Evolutionary conservation across 2,113 vertebrate species (phyloP).

Genomic region (Drymodes brunneopygia): DNA sequence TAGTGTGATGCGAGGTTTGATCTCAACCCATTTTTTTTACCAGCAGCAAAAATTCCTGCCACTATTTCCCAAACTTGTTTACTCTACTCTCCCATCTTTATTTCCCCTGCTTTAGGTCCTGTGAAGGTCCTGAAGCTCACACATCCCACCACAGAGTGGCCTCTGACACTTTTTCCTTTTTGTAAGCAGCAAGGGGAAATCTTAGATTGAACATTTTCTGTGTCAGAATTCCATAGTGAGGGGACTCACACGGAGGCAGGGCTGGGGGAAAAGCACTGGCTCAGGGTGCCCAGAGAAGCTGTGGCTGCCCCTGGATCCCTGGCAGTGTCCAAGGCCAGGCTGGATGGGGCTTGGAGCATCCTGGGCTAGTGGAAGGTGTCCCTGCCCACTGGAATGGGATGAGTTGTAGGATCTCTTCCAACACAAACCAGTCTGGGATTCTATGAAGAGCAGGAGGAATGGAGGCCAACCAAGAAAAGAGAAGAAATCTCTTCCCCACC

Average conservation of each 20-base stretch:
- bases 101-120: background rate
- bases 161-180: background rate
- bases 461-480: background rate
- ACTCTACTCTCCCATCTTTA: background rate
- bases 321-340: background rate
- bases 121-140: background rate
- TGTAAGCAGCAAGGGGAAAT: background rate
- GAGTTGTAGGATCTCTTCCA: background rate
- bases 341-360: fast-evolving
- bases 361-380: fast-evolving
- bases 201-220: background rate
- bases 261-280: background rate
- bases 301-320: background rate
- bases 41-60: background rate
- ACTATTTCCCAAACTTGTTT: background rate
- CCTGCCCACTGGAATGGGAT: background rate
- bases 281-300: background rate
- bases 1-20: background rate
- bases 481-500: background rate
- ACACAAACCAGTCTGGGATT: background rate
- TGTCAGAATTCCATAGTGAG: background rate
- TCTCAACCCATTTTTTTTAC: background rate
- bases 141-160: too few species aligned
- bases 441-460: background rate
- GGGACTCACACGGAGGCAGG: background rate